phyloP scores from a whole-genome alignment of 2,888 invertebrate genomes.

The Cheilosia pagana region DNA sequence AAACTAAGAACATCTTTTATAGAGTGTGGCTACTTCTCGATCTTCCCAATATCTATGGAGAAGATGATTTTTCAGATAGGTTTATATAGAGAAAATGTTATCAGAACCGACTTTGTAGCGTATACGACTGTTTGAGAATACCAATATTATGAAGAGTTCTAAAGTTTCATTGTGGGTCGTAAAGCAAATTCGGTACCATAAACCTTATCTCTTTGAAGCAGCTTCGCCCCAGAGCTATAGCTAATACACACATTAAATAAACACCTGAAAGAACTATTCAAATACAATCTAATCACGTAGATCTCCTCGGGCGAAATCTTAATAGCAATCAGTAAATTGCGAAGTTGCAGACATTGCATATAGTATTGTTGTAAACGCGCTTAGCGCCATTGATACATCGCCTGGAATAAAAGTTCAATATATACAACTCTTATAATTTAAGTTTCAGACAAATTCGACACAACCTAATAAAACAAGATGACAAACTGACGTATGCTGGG shows the following conservation, averaged over 20 bases:
- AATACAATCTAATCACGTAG: no score
- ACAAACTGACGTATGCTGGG: no score
- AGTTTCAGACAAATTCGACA: no score
- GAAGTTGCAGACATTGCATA: no score
- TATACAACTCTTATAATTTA: no score
- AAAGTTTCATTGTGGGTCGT: slow-evolving; percentile 6
- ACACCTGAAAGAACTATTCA: no score
- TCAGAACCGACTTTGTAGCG: neutral
- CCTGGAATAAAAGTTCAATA: no score
- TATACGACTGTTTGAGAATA: neutral
- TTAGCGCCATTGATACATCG: no score
- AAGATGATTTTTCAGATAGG: neutral
- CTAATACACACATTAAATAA: neutral
- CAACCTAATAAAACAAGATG: no score
- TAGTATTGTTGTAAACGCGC: no score
- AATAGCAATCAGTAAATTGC: no score
- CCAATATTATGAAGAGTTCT: neutral
- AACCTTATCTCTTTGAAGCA: slow-evolving; percentile 16
- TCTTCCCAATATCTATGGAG: neutral
- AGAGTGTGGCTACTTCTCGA: neutral
- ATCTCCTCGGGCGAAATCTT: no score
- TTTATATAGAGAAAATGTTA: slow-evolving; percentile 24
- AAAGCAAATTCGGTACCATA: slow-evolving; percentile 15
- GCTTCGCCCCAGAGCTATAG: neutral
- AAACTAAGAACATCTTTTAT: slow-evolving; percentile 5